phyloP scores from a whole-genome alignment of 92 coral and sea anemone species.

The Metridium senile region DNA sequence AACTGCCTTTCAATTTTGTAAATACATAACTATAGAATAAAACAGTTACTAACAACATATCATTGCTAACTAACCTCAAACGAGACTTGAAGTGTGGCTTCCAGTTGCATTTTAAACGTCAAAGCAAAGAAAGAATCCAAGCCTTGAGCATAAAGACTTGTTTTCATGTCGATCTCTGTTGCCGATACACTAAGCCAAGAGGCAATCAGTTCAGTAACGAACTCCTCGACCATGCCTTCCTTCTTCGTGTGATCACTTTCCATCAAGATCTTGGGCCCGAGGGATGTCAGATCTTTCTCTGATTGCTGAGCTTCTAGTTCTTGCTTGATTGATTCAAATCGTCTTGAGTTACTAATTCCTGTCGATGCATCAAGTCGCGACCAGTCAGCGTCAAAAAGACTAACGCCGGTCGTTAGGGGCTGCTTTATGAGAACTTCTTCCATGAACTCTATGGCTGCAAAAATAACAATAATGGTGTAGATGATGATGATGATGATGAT shows the following conservation, averaged over 20 bases:
- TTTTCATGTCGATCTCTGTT: constrained; percentile 64
- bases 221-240: constrained; percentile 44
- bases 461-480: neutral
- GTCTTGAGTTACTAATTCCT: constrained; percentile 26
- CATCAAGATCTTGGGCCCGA: constrained; percentile 31
- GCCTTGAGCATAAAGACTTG: constrained; percentile 74
- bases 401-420: constrained; percentile 46
- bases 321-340: constrained; percentile 34
- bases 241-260: constrained; percentile 10
- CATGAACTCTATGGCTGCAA: constrained; percentile 32
- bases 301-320: constrained; percentile 11
- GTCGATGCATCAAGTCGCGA: constrained; percentile 40
- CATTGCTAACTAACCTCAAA: constrained; percentile 68
- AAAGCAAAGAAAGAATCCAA: constrained; percentile 75
- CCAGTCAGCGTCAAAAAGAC: constrained; percentile 66
- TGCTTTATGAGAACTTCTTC: constrained; percentile 56
- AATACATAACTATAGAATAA: too few species aligned
- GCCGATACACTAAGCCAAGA: constrained; percentile 59
- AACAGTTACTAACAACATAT: neutral
- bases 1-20: too few species aligned
- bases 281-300: constrained; percentile 30
- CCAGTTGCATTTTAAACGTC: constrained; percentile 72
- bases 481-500: neutral
- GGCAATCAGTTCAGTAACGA: constrained; percentile 29
- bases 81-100: constrained; percentile 51